Conservation (phyloP, 1,140 invertebrate genomes). For the Aculops lycopersici region DNA sequence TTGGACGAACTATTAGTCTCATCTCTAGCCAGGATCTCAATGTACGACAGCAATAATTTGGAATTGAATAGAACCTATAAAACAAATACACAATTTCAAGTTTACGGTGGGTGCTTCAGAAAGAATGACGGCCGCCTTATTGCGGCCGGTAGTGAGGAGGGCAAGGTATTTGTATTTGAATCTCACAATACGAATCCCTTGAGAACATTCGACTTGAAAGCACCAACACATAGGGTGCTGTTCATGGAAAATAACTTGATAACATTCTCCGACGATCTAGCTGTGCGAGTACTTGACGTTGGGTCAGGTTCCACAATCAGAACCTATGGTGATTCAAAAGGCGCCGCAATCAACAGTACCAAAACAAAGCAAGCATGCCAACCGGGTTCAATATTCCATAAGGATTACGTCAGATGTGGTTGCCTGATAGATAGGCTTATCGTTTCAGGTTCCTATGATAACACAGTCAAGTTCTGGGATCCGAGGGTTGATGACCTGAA, state of each 20-base stretch:
- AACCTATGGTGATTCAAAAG: conserved; percentile 1
- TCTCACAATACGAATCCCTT: conserved; percentile 20
- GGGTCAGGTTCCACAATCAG: conserved; percentile 18
- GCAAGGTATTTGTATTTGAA: conserved; percentile 56
- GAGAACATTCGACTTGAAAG: conserved; percentile 3
- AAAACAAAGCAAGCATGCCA: neutral
- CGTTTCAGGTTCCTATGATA: conserved; percentile 53
- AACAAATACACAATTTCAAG: conserved; percentile 35
- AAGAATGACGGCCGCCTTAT: conserved; percentile 42
- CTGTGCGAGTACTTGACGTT: conserved; percentile 60
- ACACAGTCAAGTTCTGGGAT: conserved; percentile 61
- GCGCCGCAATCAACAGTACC: neutral
- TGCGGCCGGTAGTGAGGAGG: conserved; percentile 55
- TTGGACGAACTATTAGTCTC: conserved; percentile 63
- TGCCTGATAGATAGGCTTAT: conserved; percentile 8
- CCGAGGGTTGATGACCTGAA: conserved; percentile 19
- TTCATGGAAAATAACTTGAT: conserved; percentile 22
- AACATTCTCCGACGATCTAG: conserved; percentile 76
- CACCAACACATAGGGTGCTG: conserved; percentile 2
- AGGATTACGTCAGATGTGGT: conserved; percentile 7
- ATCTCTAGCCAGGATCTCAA: conserved; percentile 41
- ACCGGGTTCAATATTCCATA: neutral
- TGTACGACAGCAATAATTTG: conserved; percentile 23
- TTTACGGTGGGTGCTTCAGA: conserved; percentile 52
- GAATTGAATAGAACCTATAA: conserved; percentile 39